phyloP scores from a whole-genome alignment of 2,113 vertebrate species.

The Paraplagusia blochii region DNA sequence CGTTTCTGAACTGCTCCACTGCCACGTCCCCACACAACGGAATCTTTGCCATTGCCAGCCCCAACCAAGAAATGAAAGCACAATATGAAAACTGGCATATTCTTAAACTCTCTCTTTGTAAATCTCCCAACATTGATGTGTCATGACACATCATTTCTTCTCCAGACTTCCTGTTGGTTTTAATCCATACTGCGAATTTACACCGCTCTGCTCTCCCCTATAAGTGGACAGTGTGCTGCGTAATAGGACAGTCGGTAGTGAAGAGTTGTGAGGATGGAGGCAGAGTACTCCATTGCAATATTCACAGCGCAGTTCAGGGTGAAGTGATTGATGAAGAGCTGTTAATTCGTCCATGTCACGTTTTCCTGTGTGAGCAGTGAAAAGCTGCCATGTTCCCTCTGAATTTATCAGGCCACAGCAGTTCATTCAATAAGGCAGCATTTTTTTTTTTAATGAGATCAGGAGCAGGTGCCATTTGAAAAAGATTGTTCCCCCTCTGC shows the following conservation, averaged over 20 bases:
- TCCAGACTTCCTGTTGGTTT: slow-evolving; percentile 9
- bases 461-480: slow-evolving; percentile 26
- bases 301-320: slow-evolving; percentile 23
- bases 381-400: slow-evolving; percentile 28
- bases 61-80: too few species aligned
- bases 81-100: too few species aligned
- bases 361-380: slow-evolving; percentile 21
- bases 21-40: too few species aligned
- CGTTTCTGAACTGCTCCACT: too few species aligned
- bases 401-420: slow-evolving; percentile 22
- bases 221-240: slow-evolving; percentile 45
- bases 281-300: slow-evolving; percentile 42
- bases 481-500: slow-evolving; percentile 13
- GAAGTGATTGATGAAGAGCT: slow-evolving; percentile 43
- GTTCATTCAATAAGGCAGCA: slow-evolving; percentile 26
- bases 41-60: too few species aligned
- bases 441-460: too few species aligned
- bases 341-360: slow-evolving; percentile 40
- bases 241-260: slow-evolving; percentile 36
- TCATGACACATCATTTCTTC: background rate
- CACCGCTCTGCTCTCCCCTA: background rate
- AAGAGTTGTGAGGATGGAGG: slow-evolving; percentile 18
- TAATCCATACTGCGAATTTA: slow-evolving; percentile 35
- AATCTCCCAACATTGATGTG: background rate
- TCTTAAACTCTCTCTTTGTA: background rate